A percentile compares a stretch with the other conserved stretches of the same genome.
Conservation (phyloP, 1,140 invertebrate genomes). For the Eriosoma lanigerum region DNA sequence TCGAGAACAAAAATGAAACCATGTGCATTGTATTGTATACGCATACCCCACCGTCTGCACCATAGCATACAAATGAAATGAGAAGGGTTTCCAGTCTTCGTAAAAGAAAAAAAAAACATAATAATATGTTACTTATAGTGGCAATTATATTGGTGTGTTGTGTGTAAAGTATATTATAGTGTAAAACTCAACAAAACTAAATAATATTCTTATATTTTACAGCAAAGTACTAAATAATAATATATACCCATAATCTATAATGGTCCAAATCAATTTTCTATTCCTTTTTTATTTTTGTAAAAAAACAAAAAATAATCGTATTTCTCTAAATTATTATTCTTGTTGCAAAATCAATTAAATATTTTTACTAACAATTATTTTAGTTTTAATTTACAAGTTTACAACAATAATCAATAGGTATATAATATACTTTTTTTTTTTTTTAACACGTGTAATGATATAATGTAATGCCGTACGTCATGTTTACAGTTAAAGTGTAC, state of each 20-base stretch:
- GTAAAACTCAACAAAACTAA: conserved; percentile 1
- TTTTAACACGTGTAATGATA: not conserved
- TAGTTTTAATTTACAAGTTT: too few species aligned
- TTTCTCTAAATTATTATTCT: too few species aligned
- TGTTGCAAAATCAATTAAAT: too few species aligned
- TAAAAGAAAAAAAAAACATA: not conserved
- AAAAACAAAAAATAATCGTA: not conserved
- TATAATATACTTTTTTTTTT: too few species aligned
- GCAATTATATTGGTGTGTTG: not conserved
- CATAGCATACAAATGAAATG: conserved; percentile 7
- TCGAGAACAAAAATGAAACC: conserved; percentile 8
- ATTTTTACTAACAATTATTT: too few species aligned
- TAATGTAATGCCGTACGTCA: not conserved
- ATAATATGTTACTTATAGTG: too few species aligned
- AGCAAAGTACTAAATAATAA: too few species aligned
- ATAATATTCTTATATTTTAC: not conserved
- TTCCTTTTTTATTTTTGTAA: too few species aligned
- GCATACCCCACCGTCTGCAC: not conserved
- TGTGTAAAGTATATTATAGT: too few species aligned
- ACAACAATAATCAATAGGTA: not conserved
- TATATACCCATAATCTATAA: too few species aligned
- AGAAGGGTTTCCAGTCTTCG: conserved; percentile 9
- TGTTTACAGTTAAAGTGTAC: not conserved
- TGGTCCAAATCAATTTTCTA: too few species aligned
- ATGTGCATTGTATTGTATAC: conserved; percentile 8